Conservation (phyloP, 2,888 invertebrate genomes). For the Agrochola lychnidis region DNA sequence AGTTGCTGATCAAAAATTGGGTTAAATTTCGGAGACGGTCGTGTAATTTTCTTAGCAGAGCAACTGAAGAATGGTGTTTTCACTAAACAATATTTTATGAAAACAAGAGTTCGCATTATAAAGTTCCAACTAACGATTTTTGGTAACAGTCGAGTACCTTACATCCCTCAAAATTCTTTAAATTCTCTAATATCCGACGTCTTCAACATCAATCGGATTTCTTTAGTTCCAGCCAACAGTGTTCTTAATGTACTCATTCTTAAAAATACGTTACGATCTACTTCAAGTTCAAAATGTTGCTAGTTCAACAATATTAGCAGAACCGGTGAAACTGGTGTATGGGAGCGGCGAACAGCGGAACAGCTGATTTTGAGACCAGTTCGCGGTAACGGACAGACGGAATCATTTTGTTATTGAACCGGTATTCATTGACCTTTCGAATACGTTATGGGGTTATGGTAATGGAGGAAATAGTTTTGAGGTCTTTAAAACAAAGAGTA, state of each 20-base stretch:
- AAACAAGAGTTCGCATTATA: not conserved
- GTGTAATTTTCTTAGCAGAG: not conserved
- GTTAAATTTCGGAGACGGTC: not conserved
- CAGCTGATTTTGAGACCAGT: slow-evolving; percentile 78
- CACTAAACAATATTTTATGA: not conserved
- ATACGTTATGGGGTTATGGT: slow-evolving; percentile 63
- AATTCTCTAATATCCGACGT: not conserved
- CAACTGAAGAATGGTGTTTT: not conserved
- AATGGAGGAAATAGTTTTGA: slow-evolving; percentile 60
- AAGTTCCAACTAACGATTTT: not conserved
- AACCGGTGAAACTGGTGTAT: slow-evolving; percentile 54
- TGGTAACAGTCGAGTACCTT: not conserved
- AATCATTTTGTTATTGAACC: slow-evolving; percentile 63
- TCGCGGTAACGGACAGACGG: slow-evolving; percentile 75
- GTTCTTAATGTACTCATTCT: slow-evolving; percentile 21
- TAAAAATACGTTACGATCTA: slow-evolving; percentile 60
- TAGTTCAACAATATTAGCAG: slow-evolving; percentile 48
- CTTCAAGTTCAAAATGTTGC: slow-evolving; percentile 50
- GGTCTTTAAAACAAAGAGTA: slow-evolving; percentile 40
- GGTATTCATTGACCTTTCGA: slow-evolving; percentile 71
- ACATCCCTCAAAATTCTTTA: not conserved
- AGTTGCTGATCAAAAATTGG: not conserved
- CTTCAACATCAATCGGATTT: not conserved
- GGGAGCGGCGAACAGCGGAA: slow-evolving; percentile 65
- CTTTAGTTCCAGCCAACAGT: not conserved